Evolutionary conservation across 1,140 invertebrate genomes (phyloP).

Genomic region (Drosophila takahashii): DNA sequence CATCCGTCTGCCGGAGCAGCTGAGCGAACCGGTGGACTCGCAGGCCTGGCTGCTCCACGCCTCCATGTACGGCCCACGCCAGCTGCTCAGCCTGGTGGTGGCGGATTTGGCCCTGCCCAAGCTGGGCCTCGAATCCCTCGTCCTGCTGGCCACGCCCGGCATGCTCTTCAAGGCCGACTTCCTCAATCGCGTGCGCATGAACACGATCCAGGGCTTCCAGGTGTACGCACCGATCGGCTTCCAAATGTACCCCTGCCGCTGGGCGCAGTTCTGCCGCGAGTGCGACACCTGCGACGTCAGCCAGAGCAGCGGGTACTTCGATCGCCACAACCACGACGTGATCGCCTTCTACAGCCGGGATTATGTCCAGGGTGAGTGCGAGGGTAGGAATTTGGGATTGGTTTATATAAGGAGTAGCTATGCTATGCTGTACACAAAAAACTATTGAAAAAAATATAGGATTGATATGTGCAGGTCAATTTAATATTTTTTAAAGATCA

Average conservation of each 20-base stretch:
- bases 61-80: constrained; percentile 77
- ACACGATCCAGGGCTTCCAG: constrained; percentile 92
- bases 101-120: constrained; percentile 90
- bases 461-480: too few species aligned
- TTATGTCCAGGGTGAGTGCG: constrained; percentile 90
- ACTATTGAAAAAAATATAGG: too few species aligned
- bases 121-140: constrained; percentile 89
- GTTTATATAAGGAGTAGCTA: too few species aligned
- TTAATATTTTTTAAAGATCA: not conserved
- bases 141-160: constrained; percentile 88
- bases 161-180: constrained; percentile 91
- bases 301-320: constrained; percentile 93
- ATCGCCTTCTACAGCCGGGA: constrained; percentile 93
- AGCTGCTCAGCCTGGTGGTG: constrained; percentile 88
- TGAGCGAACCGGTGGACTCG: constrained; percentile 52
- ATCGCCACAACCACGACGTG: constrained; percentile 89
- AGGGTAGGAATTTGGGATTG: too few species aligned
- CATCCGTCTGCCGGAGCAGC: constrained; percentile 86
- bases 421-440: too few species aligned
- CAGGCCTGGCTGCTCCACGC: constrained; percentile 70
- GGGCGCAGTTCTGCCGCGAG: constrained; percentile 86
- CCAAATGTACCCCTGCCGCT: constrained; percentile 88
- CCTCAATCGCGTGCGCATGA: constrained; percentile 94
- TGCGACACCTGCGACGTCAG: constrained; percentile 89
- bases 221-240: constrained; percentile 94